Evolutionary conservation across 2,888 invertebrate species (phyloP), one percentile per base, ranked within the genome.

Genomic region (Caradrina clavipalpis): DNA sequence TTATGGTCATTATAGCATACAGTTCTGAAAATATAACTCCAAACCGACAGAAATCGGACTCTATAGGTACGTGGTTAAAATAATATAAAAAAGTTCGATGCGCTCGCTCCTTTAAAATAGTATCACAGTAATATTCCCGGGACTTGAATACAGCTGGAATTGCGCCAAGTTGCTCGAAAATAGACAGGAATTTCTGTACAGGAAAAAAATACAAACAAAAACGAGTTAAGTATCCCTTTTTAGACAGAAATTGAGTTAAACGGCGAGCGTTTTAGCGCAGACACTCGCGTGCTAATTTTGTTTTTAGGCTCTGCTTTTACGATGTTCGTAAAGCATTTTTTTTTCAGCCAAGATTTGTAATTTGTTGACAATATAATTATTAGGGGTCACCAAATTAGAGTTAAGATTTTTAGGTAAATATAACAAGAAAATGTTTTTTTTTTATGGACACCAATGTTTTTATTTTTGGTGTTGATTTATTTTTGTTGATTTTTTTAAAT

Each of bases 201-300:
- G 39, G 22, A 62, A 54, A 58, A 67, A 63, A 73, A 55, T 56
- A 69, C 21, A 80, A 58, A 82, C 54, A 67, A 76, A 73, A 73
- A 59, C 42, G 42, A 56, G 67, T 57, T 72, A 69, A 79, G 65
- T 50, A 22, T 69, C 53, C 56, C 57, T 59, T 69, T 79, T 69
- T 65, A 67, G 55, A 62, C 45, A 51, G 53, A 75, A 79, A 82
- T 79, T 82, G 63, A 75, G 80, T 79, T 74, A 69, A 79, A 57
- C 15, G 53, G 35, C 63, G 49, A 42, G 49, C 69, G 51, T 75
- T 79, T 81, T 56, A 78, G 69, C 47, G 19, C 31, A 47, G 62
- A 82, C 47, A 63, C 21, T 55, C 39, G 10, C 47, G 51, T 58
- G 58, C 26, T 64, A 71, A 69, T 76, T 69, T 35, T 22, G 10